phyloP scores from a whole-genome alignment of 2,888 invertebrate genomes.

The Aspidiotus destructor region DNA sequence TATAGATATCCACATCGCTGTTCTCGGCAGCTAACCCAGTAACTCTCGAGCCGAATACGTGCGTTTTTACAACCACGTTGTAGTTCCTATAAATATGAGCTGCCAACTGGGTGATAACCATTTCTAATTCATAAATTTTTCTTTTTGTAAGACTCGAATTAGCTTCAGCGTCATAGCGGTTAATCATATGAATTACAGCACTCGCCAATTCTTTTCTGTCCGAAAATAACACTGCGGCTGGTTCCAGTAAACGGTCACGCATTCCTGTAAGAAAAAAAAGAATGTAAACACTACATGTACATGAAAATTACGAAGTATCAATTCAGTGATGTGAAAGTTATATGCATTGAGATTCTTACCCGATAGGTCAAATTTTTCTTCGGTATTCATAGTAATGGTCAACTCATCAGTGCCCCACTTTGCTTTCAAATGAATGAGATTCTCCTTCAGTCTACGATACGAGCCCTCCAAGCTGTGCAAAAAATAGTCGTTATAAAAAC shows the following conservation, averaged over 20 bases:
- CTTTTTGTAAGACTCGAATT: conserved; percentile 1
- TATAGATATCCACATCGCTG: conserved; percentile 37
- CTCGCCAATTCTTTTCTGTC: not conserved
- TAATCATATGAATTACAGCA: not conserved
- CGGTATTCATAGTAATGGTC: conserved; percentile 9
- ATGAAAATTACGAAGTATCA: conserved; percentile 5
- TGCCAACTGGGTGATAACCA: not conserved
- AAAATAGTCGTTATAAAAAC: not conserved
- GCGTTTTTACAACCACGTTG: not conserved
- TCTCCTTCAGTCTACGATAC: conserved; percentile 11
- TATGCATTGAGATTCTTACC: not conserved
- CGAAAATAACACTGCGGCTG: conserved; percentile 4
- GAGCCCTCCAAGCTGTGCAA: conserved; percentile 9
- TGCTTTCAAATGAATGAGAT: conserved; percentile 14
- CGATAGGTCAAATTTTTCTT: conserved; percentile 1
- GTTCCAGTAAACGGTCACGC: too few relatives aligned
- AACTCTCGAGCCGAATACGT: conserved; percentile 36
- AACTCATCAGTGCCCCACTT: conserved; percentile 19
- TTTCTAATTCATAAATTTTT: not conserved
- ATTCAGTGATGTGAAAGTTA: not conserved
- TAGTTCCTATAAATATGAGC: not conserved
- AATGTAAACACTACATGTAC: not conserved
- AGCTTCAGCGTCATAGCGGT: conserved; percentile 15
- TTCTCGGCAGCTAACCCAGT: conserved; percentile 35
- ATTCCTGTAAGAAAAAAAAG: conserved; percentile 5